Evolutionary conservation across 2,797 vertebrate genomes (phyloP), one percentile per base, ranked within the genome.

Genomic region (Halcyon badia): DNA sequence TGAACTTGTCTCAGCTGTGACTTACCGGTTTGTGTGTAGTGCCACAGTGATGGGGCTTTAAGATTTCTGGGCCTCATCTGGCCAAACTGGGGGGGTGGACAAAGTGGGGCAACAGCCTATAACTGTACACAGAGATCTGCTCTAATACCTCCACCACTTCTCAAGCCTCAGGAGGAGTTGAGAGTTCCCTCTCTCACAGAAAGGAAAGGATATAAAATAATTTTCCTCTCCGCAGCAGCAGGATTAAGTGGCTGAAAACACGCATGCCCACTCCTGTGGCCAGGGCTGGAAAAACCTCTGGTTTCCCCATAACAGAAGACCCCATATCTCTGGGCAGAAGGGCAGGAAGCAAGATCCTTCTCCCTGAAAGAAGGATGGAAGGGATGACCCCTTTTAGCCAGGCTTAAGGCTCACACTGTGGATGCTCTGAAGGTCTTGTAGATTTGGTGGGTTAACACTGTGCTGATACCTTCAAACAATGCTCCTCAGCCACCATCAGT

Each of bases 221-320:
- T 62, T 51, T n/a, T 60, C 24, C 26, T 7, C 9, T 26, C 10
- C 4, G 15, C n/a, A 66, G 68, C n/a, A 57, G 30, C 0, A 0
- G 46, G 37, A 72, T 51, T 37, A 51, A 76, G 25, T 25, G 21
- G 7, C 41, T 35, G 8, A 62, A 84, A 44, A 49, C 16, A 49
- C 2, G 2, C n/a, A 42, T 1, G 12, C 5, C 25, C 3, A 4
- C 20, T 51, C 30, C 35, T 39, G 39, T 0, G 3, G 17, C 17
- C 3, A 1, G 6, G 28, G 14, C 16, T 89, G 46, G 54, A 51
- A 70, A 75, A 76, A 51, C 4, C 18, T 2, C 16, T 2, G 10
- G 26, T 54, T 72, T 77, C 24, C 24, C 28, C 5, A 7, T 13
- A 11, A 33, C 14, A 64, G 24, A 60, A 44, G 14, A 57, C 11